Conservation (phyloP, 1,140 invertebrate genomes). For the Listronotus oregonensis region DNA sequence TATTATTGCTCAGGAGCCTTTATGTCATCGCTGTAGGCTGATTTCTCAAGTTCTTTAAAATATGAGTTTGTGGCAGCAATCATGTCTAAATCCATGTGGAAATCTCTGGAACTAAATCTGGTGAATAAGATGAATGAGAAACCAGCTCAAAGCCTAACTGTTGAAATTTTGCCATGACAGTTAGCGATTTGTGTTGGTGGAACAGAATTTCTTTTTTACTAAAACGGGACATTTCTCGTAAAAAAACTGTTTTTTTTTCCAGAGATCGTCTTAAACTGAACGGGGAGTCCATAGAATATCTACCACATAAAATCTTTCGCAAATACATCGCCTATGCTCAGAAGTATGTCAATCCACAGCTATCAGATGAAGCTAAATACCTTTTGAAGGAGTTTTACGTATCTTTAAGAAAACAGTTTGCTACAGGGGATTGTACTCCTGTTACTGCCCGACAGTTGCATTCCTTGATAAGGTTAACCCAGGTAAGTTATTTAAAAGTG, state of each 20-base stretch:
- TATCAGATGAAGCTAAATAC: slow-evolving; percentile 71
- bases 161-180: too few species aligned
- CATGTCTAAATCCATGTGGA: too few species aligned
- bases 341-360: slow-evolving; percentile 83
- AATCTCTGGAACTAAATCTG: too few species aligned
- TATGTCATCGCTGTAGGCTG: too few species aligned
- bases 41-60: too few species aligned
- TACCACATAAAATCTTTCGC: slow-evolving; percentile 77
- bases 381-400: slow-evolving; percentile 83
- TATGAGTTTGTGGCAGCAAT: too few species aligned
- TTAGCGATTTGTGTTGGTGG: too few species aligned
- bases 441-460: slow-evolving; percentile 86
- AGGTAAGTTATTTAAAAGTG: slow-evolving; percentile 68
- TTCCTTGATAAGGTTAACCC: slow-evolving; percentile 85
- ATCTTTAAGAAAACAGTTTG: slow-evolving; percentile 71
- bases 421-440: slow-evolving; percentile 63
- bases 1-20: too few species aligned
- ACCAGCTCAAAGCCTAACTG: too few species aligned
- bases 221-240: too few species aligned
- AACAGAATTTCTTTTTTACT: too few species aligned
- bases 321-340: slow-evolving; percentile 93
- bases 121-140: too few species aligned
- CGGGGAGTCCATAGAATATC: slow-evolving; percentile 67
- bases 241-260: slow-evolving; percentile 31
- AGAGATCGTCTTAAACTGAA: slow-evolving; percentile 41